Conservation (phyloP, 2,113 vertebrate genomes). For the Dicentrarchus labrax region DNA sequence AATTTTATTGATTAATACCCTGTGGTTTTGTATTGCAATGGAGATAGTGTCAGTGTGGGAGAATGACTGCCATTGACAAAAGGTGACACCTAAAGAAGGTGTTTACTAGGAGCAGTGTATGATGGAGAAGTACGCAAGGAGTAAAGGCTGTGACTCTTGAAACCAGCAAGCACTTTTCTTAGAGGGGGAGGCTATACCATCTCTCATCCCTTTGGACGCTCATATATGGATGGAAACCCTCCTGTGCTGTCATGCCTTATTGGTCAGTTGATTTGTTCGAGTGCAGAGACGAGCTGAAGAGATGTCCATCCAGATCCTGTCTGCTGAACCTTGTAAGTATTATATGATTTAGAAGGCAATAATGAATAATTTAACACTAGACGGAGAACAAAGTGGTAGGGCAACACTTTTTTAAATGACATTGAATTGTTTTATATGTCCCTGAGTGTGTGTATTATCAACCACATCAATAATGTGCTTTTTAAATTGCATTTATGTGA, state of each 20-base stretch:
- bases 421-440: not conserved
- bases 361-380: conserved; percentile 34
- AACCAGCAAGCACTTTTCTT: conserved; percentile 6
- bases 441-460: no score
- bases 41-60: not conserved
- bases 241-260: conserved; percentile 28
- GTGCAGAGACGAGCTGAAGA: conserved; percentile 38
- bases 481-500: not conserved
- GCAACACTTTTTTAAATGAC: not conserved
- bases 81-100: conserved; percentile 24
- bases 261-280: conserved; percentile 47
- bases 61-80: conserved; percentile 25
- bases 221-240: conserved; percentile 34
- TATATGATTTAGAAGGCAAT: conserved; percentile 10
- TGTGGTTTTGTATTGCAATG: not conserved
- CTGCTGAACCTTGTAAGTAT: conserved; percentile 70
- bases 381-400: not conserved
- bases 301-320: conserved; percentile 70
- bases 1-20: not conserved
- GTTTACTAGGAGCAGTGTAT: conserved; percentile 20
- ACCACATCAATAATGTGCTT: not conserved
- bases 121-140: conserved; percentile 12
- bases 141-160: conserved; percentile 18
- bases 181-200: conserved; percentile 10
- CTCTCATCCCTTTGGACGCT: conserved; percentile 13